Percentiles rank a stretch among this genome's conserved stretches.
These are phyloP conservation scores for Hemicrepidius hirtus DNA, from an alignment of 2,888 invertebrate genomes.

Conservation along the genomic window DNA sequence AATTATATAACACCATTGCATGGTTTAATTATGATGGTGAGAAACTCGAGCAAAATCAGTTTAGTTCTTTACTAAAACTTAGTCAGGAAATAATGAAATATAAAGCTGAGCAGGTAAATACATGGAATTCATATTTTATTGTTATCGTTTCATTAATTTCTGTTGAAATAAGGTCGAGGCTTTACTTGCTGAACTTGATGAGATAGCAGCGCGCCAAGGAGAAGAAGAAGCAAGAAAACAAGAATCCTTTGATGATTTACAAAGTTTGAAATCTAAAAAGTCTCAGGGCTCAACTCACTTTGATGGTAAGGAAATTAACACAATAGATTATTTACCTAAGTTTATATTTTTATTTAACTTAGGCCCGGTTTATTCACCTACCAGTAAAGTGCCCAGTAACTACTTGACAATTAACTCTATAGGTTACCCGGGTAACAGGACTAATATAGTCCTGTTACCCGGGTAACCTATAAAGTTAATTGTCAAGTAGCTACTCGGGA, in stretches of 20 bases:
- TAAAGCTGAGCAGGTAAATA: slow-evolving; percentile 80
- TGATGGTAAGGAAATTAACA: slow-evolving; percentile 69
- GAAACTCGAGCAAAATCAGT: slow-evolving; percentile 75
- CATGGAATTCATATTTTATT: slow-evolving; percentile 13
- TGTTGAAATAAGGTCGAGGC: slow-evolving; percentile 71
- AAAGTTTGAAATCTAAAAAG: slow-evolving; percentile 65
- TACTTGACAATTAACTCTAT: too few relatives aligned
- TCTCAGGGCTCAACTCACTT: slow-evolving; percentile 60
- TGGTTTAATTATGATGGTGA: slow-evolving; percentile 78
- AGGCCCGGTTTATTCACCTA: too few relatives aligned
- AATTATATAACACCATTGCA: slow-evolving; percentile 77
- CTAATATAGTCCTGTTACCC: too few relatives aligned
- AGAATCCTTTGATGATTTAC: slow-evolving; percentile 66
- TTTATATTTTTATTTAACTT: too few relatives aligned
- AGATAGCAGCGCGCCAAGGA: slow-evolving; percentile 72
- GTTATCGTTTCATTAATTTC: neutral
- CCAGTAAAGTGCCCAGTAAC: too few relatives aligned
- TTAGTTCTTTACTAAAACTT: slow-evolving; percentile 76
- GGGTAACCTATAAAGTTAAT: too few relatives aligned
- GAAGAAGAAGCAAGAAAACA: slow-evolving; percentile 69
- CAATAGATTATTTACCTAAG: too few relatives aligned
- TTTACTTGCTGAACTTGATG: slow-evolving; percentile 73
- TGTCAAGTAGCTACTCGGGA: too few relatives aligned
- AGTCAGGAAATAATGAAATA: slow-evolving; percentile 81
- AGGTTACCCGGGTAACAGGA: too few relatives aligned